Conservation (phyloP, 2,113 vertebrate species). For the Pitta sordida region DNA sequence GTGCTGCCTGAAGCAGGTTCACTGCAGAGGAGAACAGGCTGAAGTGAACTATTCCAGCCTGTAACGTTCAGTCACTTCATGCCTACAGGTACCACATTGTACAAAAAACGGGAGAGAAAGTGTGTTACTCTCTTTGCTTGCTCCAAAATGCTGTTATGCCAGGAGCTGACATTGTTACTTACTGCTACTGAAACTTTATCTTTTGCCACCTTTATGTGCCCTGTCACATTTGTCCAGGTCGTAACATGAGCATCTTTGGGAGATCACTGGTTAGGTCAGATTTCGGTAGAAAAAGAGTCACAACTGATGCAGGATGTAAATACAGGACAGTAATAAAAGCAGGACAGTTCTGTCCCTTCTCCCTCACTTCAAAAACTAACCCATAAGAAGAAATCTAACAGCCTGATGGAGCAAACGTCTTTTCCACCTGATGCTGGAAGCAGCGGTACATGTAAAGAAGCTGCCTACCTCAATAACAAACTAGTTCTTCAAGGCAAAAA, state of each 20-base stretch:
- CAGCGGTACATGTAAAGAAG: not conserved
- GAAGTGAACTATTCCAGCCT: not conserved
- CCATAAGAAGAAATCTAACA: not conserved
- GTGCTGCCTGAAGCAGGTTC: not conserved
- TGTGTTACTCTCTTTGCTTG: not conserved
- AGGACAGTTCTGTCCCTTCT: not conserved
- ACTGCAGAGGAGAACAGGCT: not conserved
- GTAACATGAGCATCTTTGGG: not conserved
- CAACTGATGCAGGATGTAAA: not conserved
- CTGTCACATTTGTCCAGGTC: not conserved
- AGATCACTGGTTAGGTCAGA: not conserved
- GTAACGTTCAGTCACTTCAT: not conserved
- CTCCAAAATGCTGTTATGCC: not conserved
- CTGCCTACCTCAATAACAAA: not conserved
- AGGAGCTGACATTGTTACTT: not conserved
- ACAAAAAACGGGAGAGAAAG: not conserved
- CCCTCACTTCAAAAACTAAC: not conserved
- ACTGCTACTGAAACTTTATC: not conserved
- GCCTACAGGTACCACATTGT: not conserved
- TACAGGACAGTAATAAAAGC: not conserved
- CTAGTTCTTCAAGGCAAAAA: slow-evolving; percentile 2
- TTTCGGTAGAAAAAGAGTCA: not conserved
- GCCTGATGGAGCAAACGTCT: not conserved
- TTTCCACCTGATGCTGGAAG: not conserved
- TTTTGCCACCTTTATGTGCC: not conserved